A percentile compares a stretch with the other conserved stretches of the same genome.
Evolutionary conservation across 2,113 vertebrate species (phyloP).

Genomic region (Carollia perspicillata): DNA sequence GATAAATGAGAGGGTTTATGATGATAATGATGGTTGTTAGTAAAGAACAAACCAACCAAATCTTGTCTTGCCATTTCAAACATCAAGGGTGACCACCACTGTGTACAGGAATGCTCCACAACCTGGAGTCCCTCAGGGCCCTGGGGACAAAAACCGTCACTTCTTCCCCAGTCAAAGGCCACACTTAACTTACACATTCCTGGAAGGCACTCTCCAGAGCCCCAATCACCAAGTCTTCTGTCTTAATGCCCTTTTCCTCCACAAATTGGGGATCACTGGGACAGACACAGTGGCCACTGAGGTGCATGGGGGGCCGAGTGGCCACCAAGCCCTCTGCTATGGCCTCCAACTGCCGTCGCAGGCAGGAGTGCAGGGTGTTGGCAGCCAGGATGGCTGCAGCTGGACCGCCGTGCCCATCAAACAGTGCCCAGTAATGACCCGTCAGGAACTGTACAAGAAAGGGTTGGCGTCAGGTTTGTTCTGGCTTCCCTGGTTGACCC

Average conservation of each 20-base stretch:
- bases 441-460: constrained; percentile 76
- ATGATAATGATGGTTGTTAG: neutral
- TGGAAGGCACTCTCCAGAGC: constrained; percentile 84
- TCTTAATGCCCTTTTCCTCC: constrained; percentile 80
- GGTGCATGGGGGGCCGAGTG: constrained; percentile 82
- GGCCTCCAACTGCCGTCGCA: constrained; percentile 83
- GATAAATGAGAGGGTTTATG: neutral
- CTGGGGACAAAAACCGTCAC: neutral
- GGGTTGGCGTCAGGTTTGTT: neutral
- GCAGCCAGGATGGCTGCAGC: constrained; percentile 83
- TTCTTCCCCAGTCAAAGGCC: neutral
- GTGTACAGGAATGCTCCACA: neutral
- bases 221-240: constrained; percentile 82
- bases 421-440: constrained; percentile 84
- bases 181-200: constrained; percentile 86
- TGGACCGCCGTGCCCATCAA: constrained; percentile 84
- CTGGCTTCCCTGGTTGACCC: neutral
- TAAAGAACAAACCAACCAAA: neutral
- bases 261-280: constrained; percentile 83
- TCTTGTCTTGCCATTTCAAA: neutral
- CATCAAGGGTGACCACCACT: neutral
- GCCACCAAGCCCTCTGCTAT: constrained; percentile 76
- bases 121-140: neutral
- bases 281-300: constrained; percentile 75
- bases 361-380: constrained; percentile 85